phyloP scores from a whole-genome alignment of 2,888 invertebrate genomes.

The Branchipolynoe longqiensis region DNA sequence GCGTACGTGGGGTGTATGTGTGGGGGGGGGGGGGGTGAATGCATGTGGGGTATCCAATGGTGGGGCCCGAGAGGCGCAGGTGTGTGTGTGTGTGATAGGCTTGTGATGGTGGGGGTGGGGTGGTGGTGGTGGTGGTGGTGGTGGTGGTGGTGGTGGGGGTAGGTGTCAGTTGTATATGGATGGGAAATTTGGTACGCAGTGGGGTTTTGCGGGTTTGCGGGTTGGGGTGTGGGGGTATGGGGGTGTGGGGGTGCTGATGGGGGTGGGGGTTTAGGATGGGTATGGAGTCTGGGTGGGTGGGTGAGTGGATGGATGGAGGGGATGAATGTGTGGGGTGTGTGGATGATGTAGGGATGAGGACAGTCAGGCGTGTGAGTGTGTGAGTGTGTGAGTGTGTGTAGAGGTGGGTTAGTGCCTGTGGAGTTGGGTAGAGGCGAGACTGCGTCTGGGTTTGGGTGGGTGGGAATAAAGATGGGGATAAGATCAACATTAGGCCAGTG shows the following conservation, averaged over 20 bases:
- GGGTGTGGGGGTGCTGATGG: too few relatives aligned
- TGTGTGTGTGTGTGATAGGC: too few relatives aligned
- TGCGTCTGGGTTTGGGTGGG: too few relatives aligned
- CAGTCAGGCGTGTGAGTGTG: neutral
- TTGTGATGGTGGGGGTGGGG: too few relatives aligned
- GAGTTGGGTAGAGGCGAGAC: neutral
- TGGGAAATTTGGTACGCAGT: neutral
- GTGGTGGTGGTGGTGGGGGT: too few relatives aligned
- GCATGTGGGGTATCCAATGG: too few relatives aligned
- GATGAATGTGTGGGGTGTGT: neutral
- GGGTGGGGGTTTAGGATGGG: neutral
- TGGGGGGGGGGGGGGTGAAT: too few relatives aligned
- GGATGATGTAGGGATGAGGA: neutral
- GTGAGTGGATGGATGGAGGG: neutral
- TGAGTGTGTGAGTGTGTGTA: neutral
- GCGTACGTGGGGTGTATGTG: too few relatives aligned
- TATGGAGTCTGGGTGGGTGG: neutral
- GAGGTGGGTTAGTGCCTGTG: neutral
- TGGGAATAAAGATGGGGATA: too few relatives aligned
- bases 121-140: too few relatives aligned
- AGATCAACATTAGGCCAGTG: too few relatives aligned
- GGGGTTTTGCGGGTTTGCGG: neutral
- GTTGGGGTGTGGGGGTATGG: neutral
- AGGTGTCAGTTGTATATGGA: neutral
- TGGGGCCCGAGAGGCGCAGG: too few relatives aligned